phyloP scores from a whole-genome alignment of 2,888 invertebrate species.

The Steromphala cineraria region DNA sequence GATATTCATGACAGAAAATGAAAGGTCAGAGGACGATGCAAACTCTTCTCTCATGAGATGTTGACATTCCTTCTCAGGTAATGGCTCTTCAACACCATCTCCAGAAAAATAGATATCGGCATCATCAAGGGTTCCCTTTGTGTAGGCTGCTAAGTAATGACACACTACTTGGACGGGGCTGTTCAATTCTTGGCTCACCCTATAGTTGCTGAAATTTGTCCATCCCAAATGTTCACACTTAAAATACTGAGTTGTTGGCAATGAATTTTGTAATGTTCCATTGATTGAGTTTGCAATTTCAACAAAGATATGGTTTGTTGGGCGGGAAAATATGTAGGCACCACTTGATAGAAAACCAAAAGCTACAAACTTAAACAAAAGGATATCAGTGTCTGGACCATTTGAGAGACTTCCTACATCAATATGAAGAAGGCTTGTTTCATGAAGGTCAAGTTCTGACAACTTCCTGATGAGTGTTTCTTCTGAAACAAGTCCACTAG shows the following conservation, averaged over 20 bases:
- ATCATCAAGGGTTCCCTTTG: constrained; percentile 33
- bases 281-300: constrained; percentile 54
- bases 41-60: constrained; percentile 37
- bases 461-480: constrained; percentile 36
- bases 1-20: constrained; percentile 45
- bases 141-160: constrained; percentile 41
- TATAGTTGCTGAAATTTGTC: constrained; percentile 38
- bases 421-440: constrained; percentile 41
- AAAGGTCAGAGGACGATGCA: constrained; percentile 24
- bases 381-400: constrained; percentile 41
- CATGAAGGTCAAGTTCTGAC: constrained; percentile 20
- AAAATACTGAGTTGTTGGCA: constrained; percentile 45
- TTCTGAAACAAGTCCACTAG: constrained; percentile 46
- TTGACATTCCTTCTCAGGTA: constrained; percentile 32
- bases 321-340: constrained; percentile 26
- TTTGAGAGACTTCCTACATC: constrained; percentile 44
- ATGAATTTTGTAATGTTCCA: constrained; percentile 40
- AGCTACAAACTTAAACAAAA: constrained; percentile 51
- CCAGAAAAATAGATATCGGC: constrained; percentile 40
- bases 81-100: constrained; percentile 9
- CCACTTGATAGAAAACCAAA: constrained; percentile 39
- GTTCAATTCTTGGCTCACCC: constrained; percentile 39
- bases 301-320: constrained; percentile 37
- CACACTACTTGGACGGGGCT: constrained; percentile 57
- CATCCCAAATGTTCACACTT: constrained; percentile 35